Evolutionary conservation across 2,113 vertebrate genomes (phyloP).

Genomic region (Leucopternis melanops): DNA sequence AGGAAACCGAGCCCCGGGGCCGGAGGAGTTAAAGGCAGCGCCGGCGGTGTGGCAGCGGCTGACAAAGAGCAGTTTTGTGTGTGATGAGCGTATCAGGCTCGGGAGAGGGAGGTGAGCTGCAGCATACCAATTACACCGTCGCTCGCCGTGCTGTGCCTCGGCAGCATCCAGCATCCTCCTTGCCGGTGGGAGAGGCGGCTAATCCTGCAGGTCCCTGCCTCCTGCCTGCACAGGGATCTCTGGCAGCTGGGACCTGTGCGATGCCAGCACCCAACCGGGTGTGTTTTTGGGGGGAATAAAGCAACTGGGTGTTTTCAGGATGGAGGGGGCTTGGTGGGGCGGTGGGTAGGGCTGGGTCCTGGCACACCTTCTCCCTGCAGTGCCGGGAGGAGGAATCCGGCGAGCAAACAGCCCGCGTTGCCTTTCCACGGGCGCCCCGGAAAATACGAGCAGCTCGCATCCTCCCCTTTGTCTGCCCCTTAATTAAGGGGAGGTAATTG

Average conservation of each 20-base stretch:
- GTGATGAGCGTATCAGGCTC: conserved; percentile 29
- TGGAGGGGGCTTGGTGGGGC: rapidly evolving
- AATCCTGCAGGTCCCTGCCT: not conserved
- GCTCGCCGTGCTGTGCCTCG: not conserved
- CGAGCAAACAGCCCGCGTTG: not conserved
- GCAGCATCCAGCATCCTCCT: not conserved
- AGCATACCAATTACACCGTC: conserved; percentile 26
- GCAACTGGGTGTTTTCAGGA: not conserved
- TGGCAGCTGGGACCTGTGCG: not conserved
- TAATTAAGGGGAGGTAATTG: conserved; percentile 19
- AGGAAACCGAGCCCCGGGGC: not conserved
- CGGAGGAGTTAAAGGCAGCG: conserved; percentile 40
- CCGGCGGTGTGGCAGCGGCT: not conserved
- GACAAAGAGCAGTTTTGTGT: conserved; percentile 55
- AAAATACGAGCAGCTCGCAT: not conserved
- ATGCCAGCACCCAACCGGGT: not conserved
- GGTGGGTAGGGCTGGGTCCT: not conserved
- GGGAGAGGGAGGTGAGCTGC: conserved; percentile 25
- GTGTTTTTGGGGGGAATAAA: not conserved
- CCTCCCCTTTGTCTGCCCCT: conserved; percentile 18
- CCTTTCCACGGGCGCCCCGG: not conserved
- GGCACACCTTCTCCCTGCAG: not conserved
- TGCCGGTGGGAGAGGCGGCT: not conserved
- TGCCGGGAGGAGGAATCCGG: not conserved
- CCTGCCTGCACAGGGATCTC: not conserved